Evolutionary conservation across 2,797 vertebrate species (phyloP).

Genomic region (Clangula hyemalis): DNA sequence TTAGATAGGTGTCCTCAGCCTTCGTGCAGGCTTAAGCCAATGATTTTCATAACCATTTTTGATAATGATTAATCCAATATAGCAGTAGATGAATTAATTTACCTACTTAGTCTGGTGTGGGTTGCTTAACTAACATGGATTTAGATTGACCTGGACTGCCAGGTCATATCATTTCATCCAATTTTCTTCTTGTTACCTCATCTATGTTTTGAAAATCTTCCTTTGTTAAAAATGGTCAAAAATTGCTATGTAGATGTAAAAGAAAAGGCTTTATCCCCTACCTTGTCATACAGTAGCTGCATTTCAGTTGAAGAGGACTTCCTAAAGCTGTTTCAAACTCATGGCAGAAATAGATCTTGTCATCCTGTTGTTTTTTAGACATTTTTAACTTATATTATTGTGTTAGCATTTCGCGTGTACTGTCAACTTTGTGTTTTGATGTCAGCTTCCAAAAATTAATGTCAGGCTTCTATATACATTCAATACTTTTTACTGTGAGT

Average conservation of each 20-base stretch:
- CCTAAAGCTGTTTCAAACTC: not conserved
- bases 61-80: not conserved
- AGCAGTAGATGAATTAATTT: not conserved
- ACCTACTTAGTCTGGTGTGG: not conserved
- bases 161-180: not conserved
- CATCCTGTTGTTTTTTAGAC: not conserved
- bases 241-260: not conserved
- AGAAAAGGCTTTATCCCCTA: not conserved
- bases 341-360: not conserved
- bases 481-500: not conserved
- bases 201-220: not conserved
- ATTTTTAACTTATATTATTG: not conserved
- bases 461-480: not conserved
- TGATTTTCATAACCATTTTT: not conserved
- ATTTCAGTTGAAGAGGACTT: not conserved
- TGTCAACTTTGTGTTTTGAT: not conserved
- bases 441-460: not conserved
- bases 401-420: not conserved
- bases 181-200: not conserved
- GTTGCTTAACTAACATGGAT: not conserved
- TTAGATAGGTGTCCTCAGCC: not conserved
- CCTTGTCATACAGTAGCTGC: not conserved
- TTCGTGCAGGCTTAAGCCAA: not conserved
- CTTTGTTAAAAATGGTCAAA: not conserved
- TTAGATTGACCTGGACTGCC: not conserved